Evolutionary conservation across 2,113 vertebrate genomes (phyloP), one percentile per base, ranked within the genome.

Genomic region (Chlorodrepanis virens): DNA sequence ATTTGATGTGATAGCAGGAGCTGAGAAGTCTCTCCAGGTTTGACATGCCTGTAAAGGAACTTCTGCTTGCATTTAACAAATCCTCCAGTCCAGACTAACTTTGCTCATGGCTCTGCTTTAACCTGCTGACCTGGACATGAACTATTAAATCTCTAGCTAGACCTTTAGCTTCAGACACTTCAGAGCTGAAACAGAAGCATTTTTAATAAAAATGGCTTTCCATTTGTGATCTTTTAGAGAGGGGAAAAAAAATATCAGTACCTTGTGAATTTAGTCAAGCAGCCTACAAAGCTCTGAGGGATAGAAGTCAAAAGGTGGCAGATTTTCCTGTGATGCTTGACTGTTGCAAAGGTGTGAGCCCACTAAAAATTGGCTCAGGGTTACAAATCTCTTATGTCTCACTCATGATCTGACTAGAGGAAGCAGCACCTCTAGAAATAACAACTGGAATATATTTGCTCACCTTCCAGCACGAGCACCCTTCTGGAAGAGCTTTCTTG

Each of bases 251-350:
- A 39, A 35, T 50, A 57, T 56, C 70, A 60, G 44, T 47, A 18
- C 56, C 49, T 45, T 61, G 80, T 49, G 60, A 92, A 89, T 93
- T 90, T 24, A 94, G 72, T 44, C 60, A 61, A 70, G 71, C 53
- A 88, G 59, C 54, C 29, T 11, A 83, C 54, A 89, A 77, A 80
- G 60, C 72, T 95, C 83, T 27, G 40, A 93, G 50, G 69, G 74
- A 87, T 44, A 61, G 10, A 84, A 95, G 83, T 88, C 93, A 93
- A 83, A 60, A 95, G 79, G 88, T 95, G 76, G 10, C 83, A 89
- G 87, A 75, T 74, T 92, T 90, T 75, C 11, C 3, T 22, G 67
- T 40, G 71, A 83, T 67, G 67, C 56, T 40, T 70, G 52, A 56
- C 52, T 85, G 49, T 60, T 90, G 61, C 71, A 56, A 70, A 87